These are phyloP conservation scores for Montifringilla adamsi DNA, from an alignment of 2,113 vertebrate genomes.

Conservation along the genomic window DNA sequence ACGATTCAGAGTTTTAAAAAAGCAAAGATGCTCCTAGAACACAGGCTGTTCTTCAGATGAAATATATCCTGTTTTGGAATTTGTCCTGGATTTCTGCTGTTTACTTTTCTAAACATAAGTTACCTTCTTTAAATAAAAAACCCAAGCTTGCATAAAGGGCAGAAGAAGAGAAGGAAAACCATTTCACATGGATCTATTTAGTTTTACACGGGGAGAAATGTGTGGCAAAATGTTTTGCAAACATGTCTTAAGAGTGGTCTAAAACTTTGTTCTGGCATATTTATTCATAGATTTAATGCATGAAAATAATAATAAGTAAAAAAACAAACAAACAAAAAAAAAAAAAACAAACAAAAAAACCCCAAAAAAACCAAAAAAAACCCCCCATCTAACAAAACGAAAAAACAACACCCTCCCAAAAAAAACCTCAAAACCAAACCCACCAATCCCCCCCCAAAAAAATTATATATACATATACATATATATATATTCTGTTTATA, in stretches of 20 bases:
- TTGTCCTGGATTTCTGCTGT: background rate
- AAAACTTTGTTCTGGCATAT: background rate
- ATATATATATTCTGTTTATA: background rate
- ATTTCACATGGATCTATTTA: background rate
- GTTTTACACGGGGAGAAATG: background rate
- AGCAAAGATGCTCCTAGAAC: background rate
- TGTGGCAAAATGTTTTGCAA: background rate
- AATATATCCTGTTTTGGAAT: background rate
- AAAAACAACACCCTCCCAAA: no score
- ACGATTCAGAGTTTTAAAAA: background rate
- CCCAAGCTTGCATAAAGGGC: background rate
- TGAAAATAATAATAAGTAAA: background rate
- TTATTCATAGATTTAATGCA: background rate
- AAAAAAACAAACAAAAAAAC: no score
- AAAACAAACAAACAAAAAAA: no score
- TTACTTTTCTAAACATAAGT: background rate
- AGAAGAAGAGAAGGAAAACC: background rate
- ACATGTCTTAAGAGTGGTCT: background rate
- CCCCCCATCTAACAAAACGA: no score
- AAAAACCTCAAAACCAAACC: background rate
- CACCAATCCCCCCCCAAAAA: background rate
- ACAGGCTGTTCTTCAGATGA: background rate
- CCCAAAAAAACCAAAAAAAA: no score
- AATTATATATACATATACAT: no score
- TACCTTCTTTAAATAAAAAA: background rate